phyloP scores from a whole-genome alignment of 1,140 invertebrate genomes.

The Zaprionus davidi region DNA sequence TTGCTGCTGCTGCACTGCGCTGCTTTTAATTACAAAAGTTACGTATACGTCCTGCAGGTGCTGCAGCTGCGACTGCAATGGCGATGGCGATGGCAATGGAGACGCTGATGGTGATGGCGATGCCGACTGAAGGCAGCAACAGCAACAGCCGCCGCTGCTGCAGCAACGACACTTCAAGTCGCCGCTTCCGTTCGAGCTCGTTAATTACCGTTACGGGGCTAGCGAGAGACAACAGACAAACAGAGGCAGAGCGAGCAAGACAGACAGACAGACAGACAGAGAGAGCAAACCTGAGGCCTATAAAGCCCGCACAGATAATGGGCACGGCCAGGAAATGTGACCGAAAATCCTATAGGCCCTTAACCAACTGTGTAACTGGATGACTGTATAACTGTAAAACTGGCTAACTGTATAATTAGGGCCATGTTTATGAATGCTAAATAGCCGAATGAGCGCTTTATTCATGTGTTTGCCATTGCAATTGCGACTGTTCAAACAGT shows the following conservation, averaged over 20 bases:
- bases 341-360: constrained; percentile 63
- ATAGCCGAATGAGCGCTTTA: constrained; percentile 73
- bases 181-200: constrained; percentile 79
- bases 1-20: constrained; percentile 61
- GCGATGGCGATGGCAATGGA: constrained; percentile 1
- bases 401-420: constrained; percentile 79
- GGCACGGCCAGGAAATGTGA: constrained; percentile 61
- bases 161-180: constrained; percentile 64
- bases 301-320: constrained; percentile 51
- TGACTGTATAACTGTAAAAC: constrained; percentile 54
- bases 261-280: not conserved
- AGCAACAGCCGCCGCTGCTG: constrained; percentile 28
- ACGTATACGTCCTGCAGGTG: constrained; percentile 79
- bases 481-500: constrained; percentile 38
- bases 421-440: constrained; percentile 73
- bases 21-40: constrained; percentile 82
- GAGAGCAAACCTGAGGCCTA: not conserved
- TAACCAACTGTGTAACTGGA: constrained; percentile 10
- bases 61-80: constrained; percentile 67
- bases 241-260: not conserved
- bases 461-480: constrained; percentile 41
- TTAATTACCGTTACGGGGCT: constrained; percentile 70
- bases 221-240: not conserved
- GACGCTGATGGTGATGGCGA: not conserved
- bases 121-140: not conserved